phyloP scores from a whole-genome alignment of 1,140 invertebrate species.

The Oreohelix idahoensis region DNA sequence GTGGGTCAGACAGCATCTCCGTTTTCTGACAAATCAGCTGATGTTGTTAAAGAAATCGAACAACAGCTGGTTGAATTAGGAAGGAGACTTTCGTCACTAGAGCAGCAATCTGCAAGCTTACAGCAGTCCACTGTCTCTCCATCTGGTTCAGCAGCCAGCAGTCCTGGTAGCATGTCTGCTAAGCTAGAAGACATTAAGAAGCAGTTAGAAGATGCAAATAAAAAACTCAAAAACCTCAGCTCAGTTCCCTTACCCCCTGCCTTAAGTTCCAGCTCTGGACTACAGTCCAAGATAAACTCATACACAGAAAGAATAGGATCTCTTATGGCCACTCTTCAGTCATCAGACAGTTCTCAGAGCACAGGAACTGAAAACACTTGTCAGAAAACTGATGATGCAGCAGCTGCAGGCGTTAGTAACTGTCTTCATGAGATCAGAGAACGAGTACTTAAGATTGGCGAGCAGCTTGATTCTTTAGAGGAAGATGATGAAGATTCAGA shows the following conservation, averaged over 20 bases:
- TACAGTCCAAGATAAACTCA: background rate
- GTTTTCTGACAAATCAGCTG: background rate
- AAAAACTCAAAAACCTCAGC: conserved; percentile 41
- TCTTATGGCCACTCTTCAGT: background rate
- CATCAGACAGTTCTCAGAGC: background rate
- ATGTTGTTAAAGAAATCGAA: conserved; percentile 50
- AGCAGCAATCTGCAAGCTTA: conserved; percentile 46
- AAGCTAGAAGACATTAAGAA: conserved; percentile 61
- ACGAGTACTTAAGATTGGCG: conserved; percentile 52
- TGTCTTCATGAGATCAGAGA: conserved; percentile 60
- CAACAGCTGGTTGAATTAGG: conserved; percentile 58
- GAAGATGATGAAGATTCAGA: conserved; percentile 58
- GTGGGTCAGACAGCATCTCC: background rate
- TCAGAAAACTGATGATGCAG: background rate
- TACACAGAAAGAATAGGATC: conserved; percentile 10
- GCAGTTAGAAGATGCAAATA: conserved; percentile 55
- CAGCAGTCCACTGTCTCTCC: background rate
- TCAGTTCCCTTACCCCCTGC: background rate
- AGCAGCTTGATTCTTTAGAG: conserved; percentile 50
- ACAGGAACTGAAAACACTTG: background rate
- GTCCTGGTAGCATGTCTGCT: conserved; percentile 36
- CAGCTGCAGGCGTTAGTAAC: conserved; percentile 53
- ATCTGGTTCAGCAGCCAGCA: background rate
- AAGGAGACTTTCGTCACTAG: conserved; percentile 54
- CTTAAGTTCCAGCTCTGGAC: background rate